phyloP scores from a whole-genome alignment of 2,797 vertebrate species.

The Clangula hyemalis region DNA sequence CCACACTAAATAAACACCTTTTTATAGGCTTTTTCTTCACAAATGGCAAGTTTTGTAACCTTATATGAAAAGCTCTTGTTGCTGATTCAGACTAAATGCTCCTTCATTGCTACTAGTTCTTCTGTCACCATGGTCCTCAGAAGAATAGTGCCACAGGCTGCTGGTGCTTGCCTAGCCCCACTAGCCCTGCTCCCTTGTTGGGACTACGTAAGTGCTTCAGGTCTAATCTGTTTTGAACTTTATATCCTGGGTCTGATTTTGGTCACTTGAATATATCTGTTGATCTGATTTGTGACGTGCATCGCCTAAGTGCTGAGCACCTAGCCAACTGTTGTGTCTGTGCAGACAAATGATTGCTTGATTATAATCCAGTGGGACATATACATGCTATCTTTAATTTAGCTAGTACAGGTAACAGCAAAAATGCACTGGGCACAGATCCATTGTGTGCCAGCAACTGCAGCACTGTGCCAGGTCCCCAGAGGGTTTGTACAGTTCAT shows the following conservation, averaged over 20 bases:
- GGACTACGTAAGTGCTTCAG: rapidly evolving
- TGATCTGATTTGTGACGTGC: neutral
- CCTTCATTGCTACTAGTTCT: neutral
- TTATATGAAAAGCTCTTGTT: conserved; percentile 20
- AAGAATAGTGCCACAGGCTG: rapidly evolving
- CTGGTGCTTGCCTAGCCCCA: neutral
- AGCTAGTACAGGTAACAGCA: neutral
- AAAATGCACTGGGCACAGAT: neutral
- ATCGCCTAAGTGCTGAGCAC: rapidly evolving
- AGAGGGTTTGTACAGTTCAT: neutral
- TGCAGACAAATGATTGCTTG: neutral
- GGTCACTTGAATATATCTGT: neutral
- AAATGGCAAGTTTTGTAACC: conserved; percentile 34
- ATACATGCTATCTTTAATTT: rapidly evolving
- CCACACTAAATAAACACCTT: conserved; percentile 56
- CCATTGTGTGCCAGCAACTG: neutral
- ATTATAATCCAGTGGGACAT: rapidly evolving
- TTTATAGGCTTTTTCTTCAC: conserved; percentile 35
- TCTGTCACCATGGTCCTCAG: rapidly evolving
- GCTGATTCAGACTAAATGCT: neutral
- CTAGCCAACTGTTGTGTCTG: rapidly evolving
- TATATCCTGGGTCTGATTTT: neutral
- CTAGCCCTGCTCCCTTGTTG: neutral
- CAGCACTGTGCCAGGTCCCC: neutral
- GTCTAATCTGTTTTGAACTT: neutral